These are phyloP conservation scores for Decapterus maruadsi DNA, from an alignment of 2,797 vertebrate genomes.

Conservation along the genomic window DNA sequence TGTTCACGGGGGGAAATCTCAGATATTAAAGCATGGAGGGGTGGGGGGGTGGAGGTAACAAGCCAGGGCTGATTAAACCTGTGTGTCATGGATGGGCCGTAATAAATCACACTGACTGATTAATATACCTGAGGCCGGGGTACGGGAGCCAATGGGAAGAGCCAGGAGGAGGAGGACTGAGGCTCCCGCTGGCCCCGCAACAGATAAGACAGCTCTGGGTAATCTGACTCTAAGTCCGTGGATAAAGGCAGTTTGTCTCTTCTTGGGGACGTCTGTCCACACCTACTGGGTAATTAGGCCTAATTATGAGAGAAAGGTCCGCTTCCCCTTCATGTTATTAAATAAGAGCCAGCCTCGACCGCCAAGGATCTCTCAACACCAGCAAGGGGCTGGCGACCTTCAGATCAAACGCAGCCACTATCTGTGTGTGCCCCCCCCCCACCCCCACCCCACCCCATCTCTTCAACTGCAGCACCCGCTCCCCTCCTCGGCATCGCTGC, in stretches of 20 bases:
- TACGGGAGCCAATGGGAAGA: conserved; percentile 89
- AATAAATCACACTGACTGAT: conserved; percentile 84
- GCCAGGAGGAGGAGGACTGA: conserved; percentile 90
- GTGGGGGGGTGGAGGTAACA: conserved; percentile 11
- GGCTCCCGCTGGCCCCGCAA: conserved; percentile 93
- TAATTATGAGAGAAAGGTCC: conserved; percentile 99
- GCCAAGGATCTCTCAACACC: conserved; percentile 97
- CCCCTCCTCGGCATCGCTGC: conserved; percentile 59
- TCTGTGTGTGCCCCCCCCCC: conserved; percentile 85
- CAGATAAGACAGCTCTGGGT: conserved; percentile 97
- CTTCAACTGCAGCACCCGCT: conserved; percentile 43
- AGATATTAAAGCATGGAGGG: conserved; percentile 26
- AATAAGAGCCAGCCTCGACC: conserved; percentile 96
- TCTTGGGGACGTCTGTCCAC: conserved; percentile 97
- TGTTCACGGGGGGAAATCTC: conserved; percentile 30
- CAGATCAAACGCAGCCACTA: conserved; percentile 98
- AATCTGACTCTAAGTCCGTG: conserved; percentile 99
- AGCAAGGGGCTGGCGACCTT: conserved; percentile 94
- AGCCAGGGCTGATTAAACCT: conserved; percentile 65
- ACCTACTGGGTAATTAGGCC: conserved; percentile 99
- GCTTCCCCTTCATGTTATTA: conserved; percentile 99
- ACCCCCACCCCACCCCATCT: conserved; percentile 3
- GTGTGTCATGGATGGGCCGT: conserved; percentile 39
- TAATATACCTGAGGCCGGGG: conserved; percentile 85
- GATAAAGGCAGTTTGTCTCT: conserved; percentile 99